phyloP scores from a whole-genome alignment of 2,113 vertebrate genomes.

The Carollia perspicillata region DNA sequence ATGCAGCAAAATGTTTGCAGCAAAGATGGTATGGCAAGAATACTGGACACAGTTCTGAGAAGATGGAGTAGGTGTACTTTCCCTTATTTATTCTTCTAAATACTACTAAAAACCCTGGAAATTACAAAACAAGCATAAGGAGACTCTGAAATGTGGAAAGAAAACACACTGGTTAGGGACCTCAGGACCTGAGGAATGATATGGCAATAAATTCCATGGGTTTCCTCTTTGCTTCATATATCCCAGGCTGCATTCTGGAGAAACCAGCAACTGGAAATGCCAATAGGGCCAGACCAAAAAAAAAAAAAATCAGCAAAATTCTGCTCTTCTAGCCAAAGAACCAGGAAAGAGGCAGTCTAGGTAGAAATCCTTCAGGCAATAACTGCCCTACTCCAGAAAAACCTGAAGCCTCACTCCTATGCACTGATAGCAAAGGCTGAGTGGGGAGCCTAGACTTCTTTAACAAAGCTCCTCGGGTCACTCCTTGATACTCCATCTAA shows the following conservation, averaged over 20 bases:
- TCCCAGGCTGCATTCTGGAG: neutral
- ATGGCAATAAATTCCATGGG: neutral
- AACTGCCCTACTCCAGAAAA: neutral
- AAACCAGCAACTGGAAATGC: neutral
- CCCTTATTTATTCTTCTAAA: neutral
- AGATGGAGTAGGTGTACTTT: neutral
- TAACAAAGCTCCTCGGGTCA: neutral
- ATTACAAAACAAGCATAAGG: neutral
- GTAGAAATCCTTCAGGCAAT: neutral
- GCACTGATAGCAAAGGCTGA: neutral
- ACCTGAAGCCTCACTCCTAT: neutral
- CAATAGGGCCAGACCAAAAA: neutral
- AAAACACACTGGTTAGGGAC: neutral
- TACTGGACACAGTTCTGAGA: neutral
- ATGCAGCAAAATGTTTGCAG: neutral
- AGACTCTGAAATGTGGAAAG: neutral
- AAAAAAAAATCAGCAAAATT: neutral
- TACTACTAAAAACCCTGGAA: neutral
- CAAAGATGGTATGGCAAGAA: neutral
- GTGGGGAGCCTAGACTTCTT: neutral
- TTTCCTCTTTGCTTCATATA: neutral
- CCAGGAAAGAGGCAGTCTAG: neutral
- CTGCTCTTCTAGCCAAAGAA: neutral
- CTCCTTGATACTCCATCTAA: neutral
- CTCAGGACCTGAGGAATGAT: neutral